Conservation (phyloP, 2,113 vertebrate species). For the Panurus biarmicus region DNA sequence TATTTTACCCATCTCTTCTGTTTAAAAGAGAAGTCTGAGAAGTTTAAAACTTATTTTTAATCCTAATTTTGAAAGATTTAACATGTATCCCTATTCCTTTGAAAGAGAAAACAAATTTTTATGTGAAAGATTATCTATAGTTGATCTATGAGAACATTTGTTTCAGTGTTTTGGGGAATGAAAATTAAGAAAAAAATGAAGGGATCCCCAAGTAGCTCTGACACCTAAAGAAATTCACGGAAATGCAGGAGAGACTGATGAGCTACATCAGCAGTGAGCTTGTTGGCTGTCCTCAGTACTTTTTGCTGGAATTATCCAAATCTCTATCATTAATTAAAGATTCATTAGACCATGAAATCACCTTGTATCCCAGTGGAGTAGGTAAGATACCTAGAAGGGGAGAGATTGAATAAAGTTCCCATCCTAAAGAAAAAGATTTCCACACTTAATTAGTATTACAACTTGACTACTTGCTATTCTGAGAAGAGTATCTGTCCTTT, state of each 20-base stretch:
- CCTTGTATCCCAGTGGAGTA: not conserved
- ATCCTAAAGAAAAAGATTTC: conserved; percentile 41
- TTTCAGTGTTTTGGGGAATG: not conserved
- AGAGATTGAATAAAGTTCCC: conserved; percentile 14
- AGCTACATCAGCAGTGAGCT: not conserved
- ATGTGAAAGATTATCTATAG: not conserved
- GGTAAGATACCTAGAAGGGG: not conserved
- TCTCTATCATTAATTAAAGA: conserved; percentile 47
- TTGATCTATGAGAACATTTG: not conserved
- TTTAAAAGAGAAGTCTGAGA: not conserved
- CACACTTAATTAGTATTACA: conserved; percentile 39
- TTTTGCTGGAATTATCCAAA: not conserved
- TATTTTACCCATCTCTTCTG: not conserved
- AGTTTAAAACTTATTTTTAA: not conserved
- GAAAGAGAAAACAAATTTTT: not conserved
- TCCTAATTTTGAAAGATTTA: not conserved
- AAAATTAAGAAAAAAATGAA: not conserved
- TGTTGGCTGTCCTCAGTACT: not conserved
- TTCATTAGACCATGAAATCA: conserved; percentile 50
- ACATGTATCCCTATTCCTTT: not conserved
- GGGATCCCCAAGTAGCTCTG: not conserved
- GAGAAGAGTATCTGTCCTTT: conserved; percentile 8
- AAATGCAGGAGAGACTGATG: not conserved
- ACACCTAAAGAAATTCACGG: not conserved
- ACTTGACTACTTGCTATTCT: conserved; percentile 33